Evolutionary conservation across 2,113 vertebrate genomes (phyloP).

Genomic region (Tyrannus savana): DNA sequence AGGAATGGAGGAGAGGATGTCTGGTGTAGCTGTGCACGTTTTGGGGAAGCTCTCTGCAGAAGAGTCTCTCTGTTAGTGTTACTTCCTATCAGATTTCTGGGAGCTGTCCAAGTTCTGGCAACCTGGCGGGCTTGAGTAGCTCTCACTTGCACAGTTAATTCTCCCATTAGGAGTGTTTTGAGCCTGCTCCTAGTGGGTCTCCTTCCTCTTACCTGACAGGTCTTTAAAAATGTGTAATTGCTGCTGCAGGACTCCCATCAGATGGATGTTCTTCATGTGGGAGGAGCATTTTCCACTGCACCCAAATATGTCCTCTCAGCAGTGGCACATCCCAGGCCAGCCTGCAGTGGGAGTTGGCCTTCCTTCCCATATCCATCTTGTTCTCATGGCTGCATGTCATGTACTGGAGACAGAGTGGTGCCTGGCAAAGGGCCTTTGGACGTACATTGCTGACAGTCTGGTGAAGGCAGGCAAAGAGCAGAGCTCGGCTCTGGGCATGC

Average conservation of each 20-base stretch:
- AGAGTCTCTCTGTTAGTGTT: background rate
- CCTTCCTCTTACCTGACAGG: background rate
- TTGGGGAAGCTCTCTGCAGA: background rate
- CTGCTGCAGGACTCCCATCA: background rate
- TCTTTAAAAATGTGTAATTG: background rate
- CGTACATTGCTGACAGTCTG: background rate
- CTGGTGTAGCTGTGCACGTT: background rate
- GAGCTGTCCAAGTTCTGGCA: background rate
- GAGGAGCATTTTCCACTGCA: background rate
- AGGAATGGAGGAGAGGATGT: background rate
- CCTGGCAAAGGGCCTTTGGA: background rate
- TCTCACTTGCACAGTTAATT: background rate
- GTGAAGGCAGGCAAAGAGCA: background rate
- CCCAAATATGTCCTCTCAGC: background rate
- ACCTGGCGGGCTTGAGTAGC: background rate
- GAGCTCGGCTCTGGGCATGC: rapidly evolving
- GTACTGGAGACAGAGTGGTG: background rate
- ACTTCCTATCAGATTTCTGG: background rate
- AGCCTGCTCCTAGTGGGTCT: background rate
- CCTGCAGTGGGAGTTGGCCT: background rate
- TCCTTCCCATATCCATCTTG: background rate
- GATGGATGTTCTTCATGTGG: background rate
- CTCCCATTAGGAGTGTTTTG: background rate
- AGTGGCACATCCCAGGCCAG: background rate
- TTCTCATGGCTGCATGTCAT: background rate